These are phyloP conservation scores for Psammodynastes pulverulentus DNA, from an alignment of 2,113 vertebrate species.

Conservation along the genomic window DNA sequence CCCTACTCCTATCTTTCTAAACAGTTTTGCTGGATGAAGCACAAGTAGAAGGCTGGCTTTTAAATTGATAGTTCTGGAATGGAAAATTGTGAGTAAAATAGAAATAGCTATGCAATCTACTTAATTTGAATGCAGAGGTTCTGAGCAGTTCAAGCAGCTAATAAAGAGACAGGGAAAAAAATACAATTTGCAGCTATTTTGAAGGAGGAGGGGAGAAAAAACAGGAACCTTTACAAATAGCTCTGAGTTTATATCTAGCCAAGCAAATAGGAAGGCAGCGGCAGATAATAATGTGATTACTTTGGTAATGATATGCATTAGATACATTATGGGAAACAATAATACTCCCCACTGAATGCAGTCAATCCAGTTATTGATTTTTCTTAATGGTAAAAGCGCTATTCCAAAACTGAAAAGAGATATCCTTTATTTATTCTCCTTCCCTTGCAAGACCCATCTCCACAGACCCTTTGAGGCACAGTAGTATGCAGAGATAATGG, in stretches of 20 bases:
- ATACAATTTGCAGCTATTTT: slow-evolving; percentile 60
- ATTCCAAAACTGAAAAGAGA: slow-evolving; percentile 71
- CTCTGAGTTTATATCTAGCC: slow-evolving; percentile 64
- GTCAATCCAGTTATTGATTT: slow-evolving; percentile 86
- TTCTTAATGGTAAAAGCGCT: slow-evolving; percentile 83
- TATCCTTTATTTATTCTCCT: slow-evolving; percentile 69
- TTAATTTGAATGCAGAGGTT: slow-evolving; percentile 60
- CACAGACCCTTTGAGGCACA: slow-evolving; percentile 70
- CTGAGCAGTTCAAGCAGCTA: slow-evolving; percentile 54
- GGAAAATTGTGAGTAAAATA: slow-evolving; percentile 40
- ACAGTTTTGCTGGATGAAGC: neutral
- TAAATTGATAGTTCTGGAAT: slow-evolving; percentile 24
- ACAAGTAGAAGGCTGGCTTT: slow-evolving; percentile 22
- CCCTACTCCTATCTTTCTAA: neutral
- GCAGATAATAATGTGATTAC: slow-evolving; percentile 79
- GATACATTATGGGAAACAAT: slow-evolving; percentile 82
- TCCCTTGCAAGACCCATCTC: slow-evolving; percentile 57
- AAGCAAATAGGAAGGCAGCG: slow-evolving; percentile 62
- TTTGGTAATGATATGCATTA: slow-evolving; percentile 86
- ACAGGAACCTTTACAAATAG: slow-evolving; percentile 56
- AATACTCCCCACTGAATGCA: slow-evolving; percentile 77
- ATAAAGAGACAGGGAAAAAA: slow-evolving; percentile 55
- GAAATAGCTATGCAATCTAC: slow-evolving; percentile 32
- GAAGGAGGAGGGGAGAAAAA: slow-evolving; percentile 26
- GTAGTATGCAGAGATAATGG: slow-evolving; percentile 66